Percentiles rank a stretch among this genome's conserved stretches.
Conservation (phyloP, 2,797 vertebrate genomes). For the Fistularia commersonii region DNA sequence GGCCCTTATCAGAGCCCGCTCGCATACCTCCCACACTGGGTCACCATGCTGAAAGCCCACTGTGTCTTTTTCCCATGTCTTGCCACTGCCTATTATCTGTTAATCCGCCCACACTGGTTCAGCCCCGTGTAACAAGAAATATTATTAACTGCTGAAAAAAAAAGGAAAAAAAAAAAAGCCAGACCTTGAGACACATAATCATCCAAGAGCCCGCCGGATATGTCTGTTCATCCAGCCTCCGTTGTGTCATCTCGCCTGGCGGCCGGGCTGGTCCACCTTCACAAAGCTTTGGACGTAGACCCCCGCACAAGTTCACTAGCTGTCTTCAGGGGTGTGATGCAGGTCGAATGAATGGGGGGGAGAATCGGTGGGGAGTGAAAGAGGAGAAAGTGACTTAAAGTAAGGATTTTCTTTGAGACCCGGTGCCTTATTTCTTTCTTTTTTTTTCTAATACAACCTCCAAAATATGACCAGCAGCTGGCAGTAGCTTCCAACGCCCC, state of each 20-base stretch:
- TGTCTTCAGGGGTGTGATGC: constrained; percentile 6
- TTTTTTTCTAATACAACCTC: constrained; percentile 19
- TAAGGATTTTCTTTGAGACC: no score
- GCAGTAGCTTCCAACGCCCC: constrained; percentile 32
- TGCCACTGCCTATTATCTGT: constrained; percentile 55
- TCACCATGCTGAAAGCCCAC: constrained; percentile 54
- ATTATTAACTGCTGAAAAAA: constrained; percentile 33
- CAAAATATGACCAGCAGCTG: constrained; percentile 20
- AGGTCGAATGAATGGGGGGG: neutral
- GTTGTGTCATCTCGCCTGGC: constrained; percentile 3
- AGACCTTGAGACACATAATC: constrained; percentile 33
- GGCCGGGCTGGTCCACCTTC: constrained; percentile 21
- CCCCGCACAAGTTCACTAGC: constrained; percentile 6
- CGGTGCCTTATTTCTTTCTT: no score
- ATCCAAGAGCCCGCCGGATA: constrained; percentile 37
- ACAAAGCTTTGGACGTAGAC: constrained; percentile 19
- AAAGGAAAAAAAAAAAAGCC: constrained; percentile 23
- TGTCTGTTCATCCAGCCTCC: constrained; percentile 32
- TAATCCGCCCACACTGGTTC: constrained; percentile 64
- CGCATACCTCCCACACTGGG: constrained; percentile 66
- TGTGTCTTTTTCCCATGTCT: constrained; percentile 41
- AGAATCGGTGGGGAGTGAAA: constrained; percentile 7
- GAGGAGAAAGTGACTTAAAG: constrained; percentile 22
- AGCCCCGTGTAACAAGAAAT: constrained; percentile 49
- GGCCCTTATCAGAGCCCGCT: constrained; percentile 58